Percentiles rank a stretch among this genome's conserved stretches.
These are phyloP conservation scores for Centruroides sculpturatus DNA, from an alignment of 1,140 invertebrate species.

Conservation along the genomic window DNA sequence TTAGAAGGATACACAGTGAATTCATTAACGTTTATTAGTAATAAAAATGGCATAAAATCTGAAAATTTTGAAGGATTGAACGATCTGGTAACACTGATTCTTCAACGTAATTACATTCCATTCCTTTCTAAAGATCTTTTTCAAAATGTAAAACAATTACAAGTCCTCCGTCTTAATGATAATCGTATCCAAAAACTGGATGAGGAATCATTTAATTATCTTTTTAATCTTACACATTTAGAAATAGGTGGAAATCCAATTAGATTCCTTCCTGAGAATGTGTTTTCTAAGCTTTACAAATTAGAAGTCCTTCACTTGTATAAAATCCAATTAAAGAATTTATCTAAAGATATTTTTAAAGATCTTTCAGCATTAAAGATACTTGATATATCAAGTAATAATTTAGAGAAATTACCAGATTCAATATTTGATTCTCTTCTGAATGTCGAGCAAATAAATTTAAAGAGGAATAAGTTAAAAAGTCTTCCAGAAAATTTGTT, in stretches of 20 bases:
- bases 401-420: conserved; percentile 8
- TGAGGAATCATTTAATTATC: conserved; percentile 4
- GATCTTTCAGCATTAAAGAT: conserved; percentile 15
- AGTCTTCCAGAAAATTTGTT: conserved; percentile 16
- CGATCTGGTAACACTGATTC: too few species aligned
- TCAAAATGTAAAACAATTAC: conserved; percentile 1
- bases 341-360: conserved; percentile 7
- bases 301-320: conserved; percentile 9
- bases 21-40: conserved; percentile 3
- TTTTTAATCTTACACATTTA: conserved; percentile 1
- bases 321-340: conserved; percentile 4
- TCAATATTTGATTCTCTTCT: conserved; percentile 11
- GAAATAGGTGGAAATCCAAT: conserved; percentile 5
- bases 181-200: conserved; percentile 4
- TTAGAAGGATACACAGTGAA: conserved; percentile 1
- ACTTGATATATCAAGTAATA: conserved; percentile 20
- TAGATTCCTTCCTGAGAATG: conserved; percentile 1
- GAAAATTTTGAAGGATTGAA: too few species aligned
- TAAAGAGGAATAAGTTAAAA: conserved; percentile 14
- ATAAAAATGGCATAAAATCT: background rate
- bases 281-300: background rate
- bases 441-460: conserved; percentile 9
- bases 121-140: background rate
- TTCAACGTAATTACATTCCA: too few species aligned
- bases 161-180: background rate